Evolutionary conservation across 1,140 invertebrate genomes (phyloP).

Genomic region (Onthophagus taurus): DNA sequence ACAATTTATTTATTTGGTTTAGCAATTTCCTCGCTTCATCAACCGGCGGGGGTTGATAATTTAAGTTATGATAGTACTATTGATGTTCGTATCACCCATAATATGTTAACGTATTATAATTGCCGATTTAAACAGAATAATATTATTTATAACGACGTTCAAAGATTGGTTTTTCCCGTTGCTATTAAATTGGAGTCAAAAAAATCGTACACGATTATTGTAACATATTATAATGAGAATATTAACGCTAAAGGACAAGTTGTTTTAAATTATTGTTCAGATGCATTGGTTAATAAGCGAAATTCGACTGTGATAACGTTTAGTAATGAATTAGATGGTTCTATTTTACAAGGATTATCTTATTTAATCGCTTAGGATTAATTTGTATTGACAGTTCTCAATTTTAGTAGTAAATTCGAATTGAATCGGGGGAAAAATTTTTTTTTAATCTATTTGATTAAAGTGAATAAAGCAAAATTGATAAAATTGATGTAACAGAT

Average conservation of each 20-base stretch:
- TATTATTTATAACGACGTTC: slow-evolving; percentile 8
- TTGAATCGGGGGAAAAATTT: too few relatives aligned
- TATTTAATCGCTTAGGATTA: slow-evolving; percentile 26
- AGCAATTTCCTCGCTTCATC: slow-evolving; percentile 7
- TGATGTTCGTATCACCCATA: slow-evolving; percentile 1
- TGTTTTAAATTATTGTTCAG: slow-evolving; percentile 6
- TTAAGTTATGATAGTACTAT: slow-evolving; percentile 3
- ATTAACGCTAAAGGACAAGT: slow-evolving; percentile 8
- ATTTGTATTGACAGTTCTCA: too few relatives aligned
- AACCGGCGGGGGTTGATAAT: background rate
- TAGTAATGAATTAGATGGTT: slow-evolving; percentile 24
- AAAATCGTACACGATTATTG: slow-evolving; percentile 4
- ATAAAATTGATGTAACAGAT: too few relatives aligned
- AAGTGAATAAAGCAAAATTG: too few relatives aligned
- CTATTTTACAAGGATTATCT: slow-evolving; percentile 27
- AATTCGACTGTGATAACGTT: slow-evolving; percentile 19
- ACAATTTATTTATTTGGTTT: slow-evolving; percentile 12
- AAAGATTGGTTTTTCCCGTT: slow-evolving; percentile 6
- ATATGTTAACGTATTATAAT: slow-evolving; percentile 4
- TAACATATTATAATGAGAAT: slow-evolving; percentile 6
- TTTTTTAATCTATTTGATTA: too few relatives aligned
- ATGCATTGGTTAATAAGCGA: background rate
- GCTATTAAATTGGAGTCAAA: slow-evolving; percentile 2
- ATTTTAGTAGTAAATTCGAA: too few relatives aligned
- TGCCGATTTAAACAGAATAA: background rate